phyloP scores from a whole-genome alignment of 2,888 invertebrate genomes.

The Drosophila falleni region DNA sequence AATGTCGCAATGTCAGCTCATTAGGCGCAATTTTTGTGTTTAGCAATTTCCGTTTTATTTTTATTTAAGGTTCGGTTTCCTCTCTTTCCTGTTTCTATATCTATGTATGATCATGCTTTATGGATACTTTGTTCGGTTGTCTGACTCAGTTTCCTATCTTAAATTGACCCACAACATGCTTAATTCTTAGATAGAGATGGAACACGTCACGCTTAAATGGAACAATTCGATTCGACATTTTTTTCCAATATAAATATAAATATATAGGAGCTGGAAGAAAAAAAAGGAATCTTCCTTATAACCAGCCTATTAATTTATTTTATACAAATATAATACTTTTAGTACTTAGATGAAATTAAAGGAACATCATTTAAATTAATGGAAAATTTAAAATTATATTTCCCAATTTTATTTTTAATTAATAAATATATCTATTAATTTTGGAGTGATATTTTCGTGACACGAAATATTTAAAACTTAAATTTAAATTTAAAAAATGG shows the following conservation, averaged over 20 bases:
- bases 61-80: neutral
- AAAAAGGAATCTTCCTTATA: no score
- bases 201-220: neutral
- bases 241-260: neutral
- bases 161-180: constrained; percentile 9
- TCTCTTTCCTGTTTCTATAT: constrained; percentile 2
- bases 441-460: no score
- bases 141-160: constrained; percentile 23
- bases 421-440: no score
- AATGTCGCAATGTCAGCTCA: constrained; percentile 21
- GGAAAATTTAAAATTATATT: no score
- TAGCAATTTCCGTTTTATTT: constrained; percentile 22
- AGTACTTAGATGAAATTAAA: no score
- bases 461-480: no score
- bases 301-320: no score
- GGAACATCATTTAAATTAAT: no score
- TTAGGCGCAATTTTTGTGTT: constrained; percentile 39
- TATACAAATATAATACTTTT: no score
- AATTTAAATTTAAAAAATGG: no score
- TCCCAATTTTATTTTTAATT: no score
- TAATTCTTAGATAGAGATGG: neutral
- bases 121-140: neutral
- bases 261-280: neutral
- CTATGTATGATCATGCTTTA: neutral
- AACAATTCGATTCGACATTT: neutral